A percentile compares a stretch with the other conserved stretches of the same genome.
Evolutionary conservation across 2,888 invertebrate species (phyloP).

Genomic region (Gandaritis pyraliata): DNA sequence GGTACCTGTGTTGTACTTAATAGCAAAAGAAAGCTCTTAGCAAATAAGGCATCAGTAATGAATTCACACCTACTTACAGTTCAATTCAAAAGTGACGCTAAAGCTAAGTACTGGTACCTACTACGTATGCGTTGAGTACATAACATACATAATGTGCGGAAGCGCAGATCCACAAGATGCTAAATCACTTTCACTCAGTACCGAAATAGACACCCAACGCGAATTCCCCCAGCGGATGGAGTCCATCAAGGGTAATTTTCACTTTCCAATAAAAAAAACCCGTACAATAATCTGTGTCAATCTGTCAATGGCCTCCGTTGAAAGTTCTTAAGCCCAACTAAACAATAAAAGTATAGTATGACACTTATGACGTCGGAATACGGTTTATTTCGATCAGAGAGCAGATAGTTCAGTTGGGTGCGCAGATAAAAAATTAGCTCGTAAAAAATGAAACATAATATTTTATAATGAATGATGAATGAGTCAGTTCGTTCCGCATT

Average conservation of each 20-base stretch:
- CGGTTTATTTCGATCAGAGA: slow-evolving; percentile 16
- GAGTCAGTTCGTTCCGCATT: slow-evolving; percentile 50
- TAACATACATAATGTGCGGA: slow-evolving; percentile 19
- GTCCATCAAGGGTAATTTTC: slow-evolving; percentile 53
- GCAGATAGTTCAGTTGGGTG: slow-evolving; percentile 35
- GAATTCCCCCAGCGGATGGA: slow-evolving; percentile 20
- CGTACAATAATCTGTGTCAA: slow-evolving; percentile 58
- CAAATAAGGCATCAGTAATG: no score
- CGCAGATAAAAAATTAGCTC: slow-evolving; percentile 47
- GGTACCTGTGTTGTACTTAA: no score
- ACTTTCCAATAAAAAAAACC: slow-evolving; percentile 63
- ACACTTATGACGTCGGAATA: slow-evolving; percentile 46
- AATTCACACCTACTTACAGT: no score
- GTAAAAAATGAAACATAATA: slow-evolving; percentile 57
- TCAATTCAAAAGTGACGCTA: neutral
- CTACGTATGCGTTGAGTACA: no score
- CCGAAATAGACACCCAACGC: slow-evolving; percentile 37
- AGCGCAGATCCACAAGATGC: slow-evolving; percentile 38
- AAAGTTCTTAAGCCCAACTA: slow-evolving; percentile 54
- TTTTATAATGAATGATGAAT: slow-evolving; percentile 63
- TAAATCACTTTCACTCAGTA: slow-evolving; percentile 48
- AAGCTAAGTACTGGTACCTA: neutral
- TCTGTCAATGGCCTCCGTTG: slow-evolving; percentile 64
- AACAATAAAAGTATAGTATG: slow-evolving; percentile 44
- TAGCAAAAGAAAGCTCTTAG: no score